A percentile compares a stretch with the other conserved stretches of the same genome.
These are phyloP conservation scores for Aphidius gifuensis DNA, from an alignment of 1,140 invertebrate species.

Conservation along the genomic window DNA sequence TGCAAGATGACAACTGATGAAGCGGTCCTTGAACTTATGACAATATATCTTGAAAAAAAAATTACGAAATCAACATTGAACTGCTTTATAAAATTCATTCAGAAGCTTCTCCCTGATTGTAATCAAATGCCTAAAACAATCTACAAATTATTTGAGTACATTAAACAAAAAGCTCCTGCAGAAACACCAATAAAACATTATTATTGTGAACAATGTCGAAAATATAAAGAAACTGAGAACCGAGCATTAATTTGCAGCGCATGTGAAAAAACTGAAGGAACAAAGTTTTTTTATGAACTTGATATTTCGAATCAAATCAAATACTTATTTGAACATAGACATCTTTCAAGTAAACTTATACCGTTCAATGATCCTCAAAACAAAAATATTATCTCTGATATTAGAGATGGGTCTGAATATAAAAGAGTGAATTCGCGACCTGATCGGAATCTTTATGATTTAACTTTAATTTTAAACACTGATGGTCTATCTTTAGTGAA, in stretches of 20 bases:
- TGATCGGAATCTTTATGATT: conserved; percentile 19
- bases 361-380: background rate
- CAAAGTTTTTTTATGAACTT: conserved; percentile 22
- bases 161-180: conserved; percentile 14
- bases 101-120: conserved; percentile 13
- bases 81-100: too few relatives aligned
- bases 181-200: conserved; percentile 25
- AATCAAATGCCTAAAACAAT: conserved; percentile 23
- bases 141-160: conserved; percentile 21
- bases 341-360: conserved; percentile 24
- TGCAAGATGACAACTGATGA: too few relatives aligned
- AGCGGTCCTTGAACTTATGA: too few relatives aligned
- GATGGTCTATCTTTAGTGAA: conserved; percentile 26
- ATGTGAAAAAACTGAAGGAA: conserved; percentile 10
- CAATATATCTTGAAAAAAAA: too few relatives aligned
- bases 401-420: conserved; percentile 27
- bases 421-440: conserved; percentile 23
- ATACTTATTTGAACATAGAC: conserved; percentile 24
- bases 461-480: too few relatives aligned
- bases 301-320: conserved; percentile 24
- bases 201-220: conserved; percentile 26
- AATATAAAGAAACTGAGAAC: conserved; percentile 10
- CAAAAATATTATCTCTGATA: conserved; percentile 22
- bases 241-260: conserved; percentile 1
- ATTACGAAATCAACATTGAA: too few relatives aligned